phyloP scores from a whole-genome alignment of 2,888 invertebrate species.

The Onthophagus sagittarius region DNA sequence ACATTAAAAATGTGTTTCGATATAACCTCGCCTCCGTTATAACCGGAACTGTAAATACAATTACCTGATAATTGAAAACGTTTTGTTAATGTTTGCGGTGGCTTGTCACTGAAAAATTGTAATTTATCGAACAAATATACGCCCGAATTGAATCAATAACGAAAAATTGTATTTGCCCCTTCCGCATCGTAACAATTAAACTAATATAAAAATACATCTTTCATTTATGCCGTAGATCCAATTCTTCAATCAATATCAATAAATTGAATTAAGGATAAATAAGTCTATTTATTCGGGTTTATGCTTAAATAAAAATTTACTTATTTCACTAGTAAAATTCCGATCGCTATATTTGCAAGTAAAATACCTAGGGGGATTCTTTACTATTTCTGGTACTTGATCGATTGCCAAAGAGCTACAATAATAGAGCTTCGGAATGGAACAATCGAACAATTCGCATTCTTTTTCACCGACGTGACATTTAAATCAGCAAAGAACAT shows the following conservation, averaged over 20 bases:
- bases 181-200: not conserved
- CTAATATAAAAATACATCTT: not conserved
- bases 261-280: not conserved
- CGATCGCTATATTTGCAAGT: not conserved
- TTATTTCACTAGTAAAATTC: not conserved
- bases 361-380: not conserved
- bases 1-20: not conserved
- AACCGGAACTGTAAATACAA: not conserved
- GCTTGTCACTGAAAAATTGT: not conserved
- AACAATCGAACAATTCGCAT: not conserved
- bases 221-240: not conserved
- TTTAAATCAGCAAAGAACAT: not conserved
- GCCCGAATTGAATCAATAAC: not conserved
- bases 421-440: not conserved
- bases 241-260: not conserved
- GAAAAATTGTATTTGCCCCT: not conserved
- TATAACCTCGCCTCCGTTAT: not conserved
- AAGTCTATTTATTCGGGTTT: not conserved
- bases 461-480: not conserved
- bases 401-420: not conserved
- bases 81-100: constrained; percentile 5
- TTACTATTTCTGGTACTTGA: not conserved
- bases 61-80: constrained; percentile 8
- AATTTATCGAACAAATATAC: constrained; percentile 1
- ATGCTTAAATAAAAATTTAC: not conserved